Conservation (phyloP, 2,888 invertebrate genomes). For the Hemithea aestivaria region DNA sequence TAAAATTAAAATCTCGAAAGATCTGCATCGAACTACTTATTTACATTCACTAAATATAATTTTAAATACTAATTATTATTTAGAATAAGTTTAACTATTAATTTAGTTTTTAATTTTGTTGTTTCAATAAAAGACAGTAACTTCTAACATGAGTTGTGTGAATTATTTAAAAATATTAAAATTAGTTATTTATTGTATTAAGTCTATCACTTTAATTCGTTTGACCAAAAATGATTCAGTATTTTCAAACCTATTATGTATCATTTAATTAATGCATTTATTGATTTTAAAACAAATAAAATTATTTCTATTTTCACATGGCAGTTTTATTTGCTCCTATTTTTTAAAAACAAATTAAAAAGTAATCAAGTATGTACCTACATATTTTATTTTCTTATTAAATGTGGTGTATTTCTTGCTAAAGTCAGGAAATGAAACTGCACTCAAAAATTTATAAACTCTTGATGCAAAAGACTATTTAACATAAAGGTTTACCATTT, state of each 20-base stretch:
- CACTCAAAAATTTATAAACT: no score
- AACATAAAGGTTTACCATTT: no score
- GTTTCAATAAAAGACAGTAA: slow-evolving; percentile 56
- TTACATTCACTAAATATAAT: slow-evolving; percentile 3
- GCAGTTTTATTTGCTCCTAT: no score
- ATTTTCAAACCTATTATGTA: background rate
- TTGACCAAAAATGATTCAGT: slow-evolving; percentile 14
- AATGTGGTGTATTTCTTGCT: no score
- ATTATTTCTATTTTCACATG: background rate
- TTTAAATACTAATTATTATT: no score
- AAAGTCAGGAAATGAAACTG: no score
- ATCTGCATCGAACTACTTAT: slow-evolving; percentile 9
- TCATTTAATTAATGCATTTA: slow-evolving; percentile 28
- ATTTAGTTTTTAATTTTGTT: slow-evolving; percentile 6
- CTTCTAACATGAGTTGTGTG: slow-evolving; percentile 39
- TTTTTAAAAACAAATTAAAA: no score
- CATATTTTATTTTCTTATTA: no score
- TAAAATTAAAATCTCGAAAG: slow-evolving; percentile 4
- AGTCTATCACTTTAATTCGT: slow-evolving; percentile 25
- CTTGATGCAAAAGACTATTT: no score
- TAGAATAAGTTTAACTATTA: no score
- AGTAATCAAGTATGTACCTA: background rate
- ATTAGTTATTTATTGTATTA: no score
- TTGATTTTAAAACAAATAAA: slow-evolving; percentile 9
- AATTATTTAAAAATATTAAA: slow-evolving; percentile 16